These are phyloP conservation scores for Brachionus manjavacas DNA, from an alignment of 1,140 invertebrate species.

Conservation along the genomic window DNA sequence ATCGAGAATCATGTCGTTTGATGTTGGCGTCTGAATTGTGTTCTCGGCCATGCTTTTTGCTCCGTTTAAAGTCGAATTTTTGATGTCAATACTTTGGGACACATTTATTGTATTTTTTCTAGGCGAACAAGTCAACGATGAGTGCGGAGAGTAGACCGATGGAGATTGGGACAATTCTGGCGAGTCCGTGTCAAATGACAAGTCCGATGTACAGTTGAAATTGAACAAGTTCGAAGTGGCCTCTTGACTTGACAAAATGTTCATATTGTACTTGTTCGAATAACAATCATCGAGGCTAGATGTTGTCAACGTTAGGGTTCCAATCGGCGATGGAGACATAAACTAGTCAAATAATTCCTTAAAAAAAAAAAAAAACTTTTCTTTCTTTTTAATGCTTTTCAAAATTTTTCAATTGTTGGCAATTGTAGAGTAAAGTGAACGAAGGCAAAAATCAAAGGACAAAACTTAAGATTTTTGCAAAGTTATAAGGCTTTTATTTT, in stretches of 20 bases:
- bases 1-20: neutral
- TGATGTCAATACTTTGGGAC: neutral
- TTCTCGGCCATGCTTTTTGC: neutral
- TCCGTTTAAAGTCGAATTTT: neutral
- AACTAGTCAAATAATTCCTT: neutral
- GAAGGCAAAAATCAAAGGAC: neutral
- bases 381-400: too few relatives aligned
- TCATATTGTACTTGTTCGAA: neutral
- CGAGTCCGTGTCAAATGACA: neutral
- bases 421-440: too few relatives aligned
- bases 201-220: neutral
- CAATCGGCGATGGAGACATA: conserved; percentile 17
- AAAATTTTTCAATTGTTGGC: too few relatives aligned
- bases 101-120: neutral
- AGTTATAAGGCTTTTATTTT: neutral
- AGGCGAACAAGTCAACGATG: neutral
- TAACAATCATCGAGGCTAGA: neutral
- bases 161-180: neutral
- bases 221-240: neutral
- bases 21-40: neutral
- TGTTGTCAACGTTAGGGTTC: neutral
- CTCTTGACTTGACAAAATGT: neutral
- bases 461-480: neutral
- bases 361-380: too few relatives aligned
- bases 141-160: neutral